Base-by-base conservation (phyloP, 2,888 invertebrate species). In the Aporophyla nigra region DNA sequence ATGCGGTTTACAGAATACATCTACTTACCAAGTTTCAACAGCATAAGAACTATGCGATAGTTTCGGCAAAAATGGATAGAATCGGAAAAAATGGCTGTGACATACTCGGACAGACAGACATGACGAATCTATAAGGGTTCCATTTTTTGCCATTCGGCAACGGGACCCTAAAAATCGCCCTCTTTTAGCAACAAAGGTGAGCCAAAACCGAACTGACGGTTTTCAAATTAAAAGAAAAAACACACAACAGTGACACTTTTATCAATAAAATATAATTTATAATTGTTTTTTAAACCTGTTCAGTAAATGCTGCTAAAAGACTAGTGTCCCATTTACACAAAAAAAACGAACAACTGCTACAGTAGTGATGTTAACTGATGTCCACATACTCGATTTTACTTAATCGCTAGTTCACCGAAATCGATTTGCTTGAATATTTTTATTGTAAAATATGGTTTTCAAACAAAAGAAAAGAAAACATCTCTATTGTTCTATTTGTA, bases 331-430 rank as follows among this genome's bases (percentile, higher is more conserved):
- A 9, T 43, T 63, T 43, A 1, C 6, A n/a, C 16, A 24, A 56
- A 58, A 75, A 71, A 62, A 51, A 6, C 33, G n/a, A 16, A 53
- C 10, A 33, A 21, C 21, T 14, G 14, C 27, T 51, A n/a, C 51
- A 58, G 16, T 75, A 73, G 74, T 73, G 74, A 54, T 54, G 71
- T 7, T 10, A 2, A 27, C 24, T 73, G 74, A 54, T 54, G 68
- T 16, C 21, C 5, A 43, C 40, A 27, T 40, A 24, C 19, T 65
- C 24, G 14, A 76, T 43, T 43, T 7, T 43, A 4, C 19, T 59
- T 27, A 33, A 33, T 33, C 33, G 43, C 19, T 27, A 16, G 16
- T 51, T 43, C 16, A 1, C 9, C 4, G 19, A 10, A 71, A 71
- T 59, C 27, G 51, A n/a, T 14, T 51, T 27, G 0, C 16, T 16